Conservation (phyloP, 2,888 invertebrate species). For the Lingula anatina region DNA sequence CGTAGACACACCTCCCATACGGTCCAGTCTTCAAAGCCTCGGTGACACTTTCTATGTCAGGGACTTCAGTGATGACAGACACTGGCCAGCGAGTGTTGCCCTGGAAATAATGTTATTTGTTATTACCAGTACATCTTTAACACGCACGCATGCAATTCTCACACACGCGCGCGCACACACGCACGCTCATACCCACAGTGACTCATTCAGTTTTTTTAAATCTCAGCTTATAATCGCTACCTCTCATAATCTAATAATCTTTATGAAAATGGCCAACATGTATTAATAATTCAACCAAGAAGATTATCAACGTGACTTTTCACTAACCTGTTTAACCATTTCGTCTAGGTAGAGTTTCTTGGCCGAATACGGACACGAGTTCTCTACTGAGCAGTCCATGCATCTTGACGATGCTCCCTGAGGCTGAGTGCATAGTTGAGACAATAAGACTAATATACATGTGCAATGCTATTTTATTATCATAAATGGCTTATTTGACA, state of each 20-base stretch:
- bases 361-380: constrained; percentile 52
- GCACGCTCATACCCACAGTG: too few relatives aligned
- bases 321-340: constrained; percentile 19
- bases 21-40: constrained; percentile 41
- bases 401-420: constrained; percentile 47
- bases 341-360: constrained; percentile 49
- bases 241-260: too few relatives aligned
- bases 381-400: constrained; percentile 49
- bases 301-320: not conserved
- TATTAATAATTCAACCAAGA: not conserved
- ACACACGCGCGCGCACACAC: too few relatives aligned
- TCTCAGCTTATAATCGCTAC: too few relatives aligned
- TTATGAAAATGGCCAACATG: not conserved
- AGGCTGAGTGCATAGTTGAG: too few relatives aligned
- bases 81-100: constrained; percentile 42
- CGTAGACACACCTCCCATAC: constrained; percentile 54
- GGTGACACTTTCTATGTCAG: constrained; percentile 40
- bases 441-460: too few relatives aligned
- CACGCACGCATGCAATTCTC: too few relatives aligned
- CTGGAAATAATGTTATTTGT: constrained; percentile 16
- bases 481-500: too few relatives aligned
- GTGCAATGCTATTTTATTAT: too few relatives aligned
- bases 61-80: constrained; percentile 26
- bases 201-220: too few relatives aligned
- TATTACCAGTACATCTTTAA: too few relatives aligned